Conservation (phyloP, 2,888 invertebrate species). For the Nasonovia ribisnigri region DNA sequence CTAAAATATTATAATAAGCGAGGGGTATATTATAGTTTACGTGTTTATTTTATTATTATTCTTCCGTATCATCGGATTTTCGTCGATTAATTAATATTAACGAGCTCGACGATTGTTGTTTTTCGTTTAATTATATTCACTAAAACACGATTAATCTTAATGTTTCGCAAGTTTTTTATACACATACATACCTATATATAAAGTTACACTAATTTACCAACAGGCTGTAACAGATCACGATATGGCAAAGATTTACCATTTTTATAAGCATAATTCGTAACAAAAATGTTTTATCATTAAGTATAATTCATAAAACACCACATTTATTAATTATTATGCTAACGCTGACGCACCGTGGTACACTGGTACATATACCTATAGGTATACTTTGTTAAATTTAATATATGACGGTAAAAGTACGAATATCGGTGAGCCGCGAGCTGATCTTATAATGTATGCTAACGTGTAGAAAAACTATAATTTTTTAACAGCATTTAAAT, state of each 20-base stretch:
- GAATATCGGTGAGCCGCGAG: neutral
- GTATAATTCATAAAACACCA: neutral
- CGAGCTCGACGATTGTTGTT: constrained; percentile 51
- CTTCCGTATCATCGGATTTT: neutral
- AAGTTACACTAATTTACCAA: neutral
- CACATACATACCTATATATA: neutral
- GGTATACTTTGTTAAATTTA: neutral
- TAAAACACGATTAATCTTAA: constrained; percentile 62
- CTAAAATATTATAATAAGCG: neutral
- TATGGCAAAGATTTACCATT: neutral
- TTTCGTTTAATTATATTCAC: constrained; percentile 21
- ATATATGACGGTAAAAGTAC: neutral
- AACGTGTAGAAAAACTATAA: neutral
- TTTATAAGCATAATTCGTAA: neutral
- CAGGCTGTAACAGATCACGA: neutral
- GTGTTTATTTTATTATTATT: neutral
- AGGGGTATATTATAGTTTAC: neutral
- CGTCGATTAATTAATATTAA: constrained; percentile 56
- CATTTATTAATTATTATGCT: neutral
- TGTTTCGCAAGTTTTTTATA: neutral
- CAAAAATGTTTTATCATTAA: neutral
- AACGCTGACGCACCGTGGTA: neutral
- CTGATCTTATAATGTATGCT: neutral
- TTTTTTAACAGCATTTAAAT: neutral
- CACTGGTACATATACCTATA: neutral